A percentile compares a stretch with the other conserved stretches of the same genome.
Evolutionary conservation across 2,888 invertebrate genomes (phyloP).

Genomic region (Parascotia fuliginaria): DNA sequence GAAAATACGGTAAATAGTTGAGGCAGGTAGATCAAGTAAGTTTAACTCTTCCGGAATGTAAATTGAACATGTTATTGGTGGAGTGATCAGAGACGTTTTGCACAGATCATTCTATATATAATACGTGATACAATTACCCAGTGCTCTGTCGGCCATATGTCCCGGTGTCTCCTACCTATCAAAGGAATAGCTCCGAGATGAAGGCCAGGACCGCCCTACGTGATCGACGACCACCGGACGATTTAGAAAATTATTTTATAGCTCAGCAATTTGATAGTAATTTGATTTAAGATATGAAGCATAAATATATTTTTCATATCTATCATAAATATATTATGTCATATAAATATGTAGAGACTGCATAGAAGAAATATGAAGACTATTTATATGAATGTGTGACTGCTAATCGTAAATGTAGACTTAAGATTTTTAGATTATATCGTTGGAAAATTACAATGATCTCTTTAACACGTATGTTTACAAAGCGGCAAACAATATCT

Average conservation of each 20-base stretch:
- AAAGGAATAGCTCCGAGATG: constrained; percentile 54
- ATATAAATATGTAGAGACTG: too few relatives aligned
- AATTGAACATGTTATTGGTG: constrained; percentile 10
- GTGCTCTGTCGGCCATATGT: constrained; percentile 46
- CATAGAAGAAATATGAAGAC: too few relatives aligned
- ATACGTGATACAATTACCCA: constrained; percentile 58
- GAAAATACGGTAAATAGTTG: too few relatives aligned
- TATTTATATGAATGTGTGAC: constrained; percentile 8
- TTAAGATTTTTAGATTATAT: too few relatives aligned
- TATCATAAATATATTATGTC: too few relatives aligned
- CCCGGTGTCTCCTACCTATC: constrained; percentile 45
- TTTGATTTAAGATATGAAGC: constrained; percentile 25
- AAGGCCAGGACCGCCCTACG: constrained; percentile 58
- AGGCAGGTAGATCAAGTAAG: background rate
- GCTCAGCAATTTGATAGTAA: constrained; percentile 36
- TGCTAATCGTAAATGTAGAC: too few relatives aligned
- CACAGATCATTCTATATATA: constrained; percentile 45
- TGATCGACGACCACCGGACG: constrained; percentile 52
- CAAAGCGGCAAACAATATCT: background rate
- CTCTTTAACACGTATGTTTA: background rate
- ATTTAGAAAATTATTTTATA: constrained; percentile 58
- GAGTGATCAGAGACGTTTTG: constrained; percentile 39
- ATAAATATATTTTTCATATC: too few relatives aligned
- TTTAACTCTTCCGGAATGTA: constrained; percentile 4
- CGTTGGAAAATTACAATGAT: background rate